Percentiles rank a stretch among this genome's conserved stretches.
These are phyloP conservation scores for Andrena praecox DNA, from an alignment of 2,888 invertebrate species.

Conservation along the genomic window DNA sequence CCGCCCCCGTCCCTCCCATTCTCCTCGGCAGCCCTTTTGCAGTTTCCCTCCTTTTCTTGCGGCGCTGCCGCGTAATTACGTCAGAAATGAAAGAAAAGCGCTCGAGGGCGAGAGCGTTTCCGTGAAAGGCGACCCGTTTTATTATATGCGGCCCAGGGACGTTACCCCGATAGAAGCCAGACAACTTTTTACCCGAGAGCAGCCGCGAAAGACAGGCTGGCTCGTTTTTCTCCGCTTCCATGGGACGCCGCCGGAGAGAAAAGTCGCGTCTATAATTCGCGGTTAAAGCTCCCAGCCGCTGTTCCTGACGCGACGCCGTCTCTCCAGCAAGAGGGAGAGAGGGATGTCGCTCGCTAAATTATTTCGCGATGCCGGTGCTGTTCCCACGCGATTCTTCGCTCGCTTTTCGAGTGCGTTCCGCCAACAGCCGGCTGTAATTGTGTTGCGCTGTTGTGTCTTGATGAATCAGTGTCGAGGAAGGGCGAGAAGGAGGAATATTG, in stretches of 20 bases:
- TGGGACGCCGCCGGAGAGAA: conserved; percentile 35
- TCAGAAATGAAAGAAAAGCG: conserved; percentile 79
- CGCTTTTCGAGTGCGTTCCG: background rate
- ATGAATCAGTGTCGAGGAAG: background rate
- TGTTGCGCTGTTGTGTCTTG: background rate
- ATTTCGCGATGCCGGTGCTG: conserved; percentile 9
- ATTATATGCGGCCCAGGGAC: conserved; percentile 69
- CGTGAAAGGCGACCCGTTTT: conserved; percentile 72
- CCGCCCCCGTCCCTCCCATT: conserved; percentile 17
- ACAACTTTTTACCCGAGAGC: conserved; percentile 65
- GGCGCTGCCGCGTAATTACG: conserved; percentile 77
- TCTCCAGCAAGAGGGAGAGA: conserved; percentile 5
- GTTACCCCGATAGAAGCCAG: conserved; percentile 66
- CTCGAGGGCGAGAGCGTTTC: conserved; percentile 70
- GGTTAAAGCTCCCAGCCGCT: conserved; percentile 48
- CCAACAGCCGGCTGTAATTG: background rate
- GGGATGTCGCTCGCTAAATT: conserved; percentile 28
- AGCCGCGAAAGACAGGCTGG: conserved; percentile 55
- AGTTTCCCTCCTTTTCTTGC: conserved; percentile 65
- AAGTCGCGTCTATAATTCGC: conserved; percentile 61
- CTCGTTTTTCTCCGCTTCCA: conserved; percentile 52
- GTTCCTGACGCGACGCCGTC: conserved; percentile 43
- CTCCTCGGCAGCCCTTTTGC: conserved; percentile 53
- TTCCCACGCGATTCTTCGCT: conserved; percentile 2
- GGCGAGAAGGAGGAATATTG: background rate